Conservation (phyloP, 2,797 vertebrate genomes). For the Pipistrellus kuhlii region DNA sequence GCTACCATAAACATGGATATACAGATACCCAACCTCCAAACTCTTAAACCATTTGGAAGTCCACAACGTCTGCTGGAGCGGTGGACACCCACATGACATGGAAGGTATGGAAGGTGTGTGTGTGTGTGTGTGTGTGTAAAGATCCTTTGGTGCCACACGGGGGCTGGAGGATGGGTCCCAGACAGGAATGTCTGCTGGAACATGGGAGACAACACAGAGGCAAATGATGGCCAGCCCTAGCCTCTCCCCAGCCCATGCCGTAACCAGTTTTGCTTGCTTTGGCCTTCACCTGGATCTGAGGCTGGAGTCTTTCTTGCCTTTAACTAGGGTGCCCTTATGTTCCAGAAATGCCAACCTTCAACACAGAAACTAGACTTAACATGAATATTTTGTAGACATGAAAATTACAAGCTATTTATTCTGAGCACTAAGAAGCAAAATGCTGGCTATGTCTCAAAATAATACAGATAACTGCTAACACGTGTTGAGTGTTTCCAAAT, state of each 20-base stretch:
- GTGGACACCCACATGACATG: too few relatives aligned
- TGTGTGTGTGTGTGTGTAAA: neutral
- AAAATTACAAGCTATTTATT: neutral
- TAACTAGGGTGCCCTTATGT: neutral
- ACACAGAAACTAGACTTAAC: neutral
- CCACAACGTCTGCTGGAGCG: accelerated
- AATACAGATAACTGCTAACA: accelerated
- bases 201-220: neutral
- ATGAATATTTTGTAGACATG: neutral
- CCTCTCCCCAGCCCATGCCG: neutral
- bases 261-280: neutral
- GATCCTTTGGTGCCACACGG: accelerated
- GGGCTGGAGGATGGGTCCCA: neutral
- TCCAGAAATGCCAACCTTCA: neutral
- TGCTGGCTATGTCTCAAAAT: too few relatives aligned
- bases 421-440: neutral
- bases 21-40: neutral
- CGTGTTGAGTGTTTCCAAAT: neutral
- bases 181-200: neutral
- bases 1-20: neutral
- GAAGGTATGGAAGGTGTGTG: neutral
- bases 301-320: neutral
- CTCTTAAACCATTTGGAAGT: neutral
- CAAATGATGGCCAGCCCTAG: neutral
- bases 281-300: neutral